Conservation (phyloP, 2,888 invertebrate species). For the Cheilosia soror region DNA sequence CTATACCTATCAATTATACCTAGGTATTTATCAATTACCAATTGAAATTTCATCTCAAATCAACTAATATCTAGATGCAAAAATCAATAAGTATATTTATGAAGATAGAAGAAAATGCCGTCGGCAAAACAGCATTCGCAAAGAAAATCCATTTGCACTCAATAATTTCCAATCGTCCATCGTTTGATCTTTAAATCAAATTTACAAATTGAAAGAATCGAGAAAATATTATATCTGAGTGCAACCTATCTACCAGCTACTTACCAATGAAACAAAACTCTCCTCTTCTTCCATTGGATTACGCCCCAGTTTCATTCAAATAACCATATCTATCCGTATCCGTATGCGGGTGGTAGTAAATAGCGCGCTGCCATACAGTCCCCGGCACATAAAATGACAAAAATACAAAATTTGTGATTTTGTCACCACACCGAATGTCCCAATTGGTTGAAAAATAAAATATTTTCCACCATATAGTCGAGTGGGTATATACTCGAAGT, state of each 20-base stretch:
- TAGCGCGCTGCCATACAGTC: not conserved
- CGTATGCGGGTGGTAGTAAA: conserved; percentile 32
- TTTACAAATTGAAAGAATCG: conserved; percentile 9
- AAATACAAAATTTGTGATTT: conserved; percentile 70
- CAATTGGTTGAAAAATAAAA: conserved; percentile 69
- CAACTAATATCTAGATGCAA: not conserved
- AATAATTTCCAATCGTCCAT: conserved; percentile 20
- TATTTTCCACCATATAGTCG: conserved; percentile 48
- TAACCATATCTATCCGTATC: not conserved
- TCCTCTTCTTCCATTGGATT: conserved; percentile 69
- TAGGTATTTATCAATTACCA: too few species aligned
- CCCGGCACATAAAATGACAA: conserved; percentile 63
- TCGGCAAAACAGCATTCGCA: conserved; percentile 45
- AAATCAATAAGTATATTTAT: not conserved
- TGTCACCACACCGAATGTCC: conserved; percentile 72
- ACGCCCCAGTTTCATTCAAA: conserved; percentile 45
- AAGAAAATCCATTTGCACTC: conserved; percentile 9
- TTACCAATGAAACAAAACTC: not conserved
- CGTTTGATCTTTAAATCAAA: conserved; percentile 38
- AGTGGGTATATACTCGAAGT: conserved; percentile 14
- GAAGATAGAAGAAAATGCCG: conserved; percentile 9
- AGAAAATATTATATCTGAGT: not conserved
- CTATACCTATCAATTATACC: too few species aligned
- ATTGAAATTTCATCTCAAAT: too few species aligned
- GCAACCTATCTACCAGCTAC: not conserved